Evolutionary conservation across 2,797 vertebrate species (phyloP), one percentile per base, ranked within the genome.

Genomic region (Apogon hyalosoma): DNA sequence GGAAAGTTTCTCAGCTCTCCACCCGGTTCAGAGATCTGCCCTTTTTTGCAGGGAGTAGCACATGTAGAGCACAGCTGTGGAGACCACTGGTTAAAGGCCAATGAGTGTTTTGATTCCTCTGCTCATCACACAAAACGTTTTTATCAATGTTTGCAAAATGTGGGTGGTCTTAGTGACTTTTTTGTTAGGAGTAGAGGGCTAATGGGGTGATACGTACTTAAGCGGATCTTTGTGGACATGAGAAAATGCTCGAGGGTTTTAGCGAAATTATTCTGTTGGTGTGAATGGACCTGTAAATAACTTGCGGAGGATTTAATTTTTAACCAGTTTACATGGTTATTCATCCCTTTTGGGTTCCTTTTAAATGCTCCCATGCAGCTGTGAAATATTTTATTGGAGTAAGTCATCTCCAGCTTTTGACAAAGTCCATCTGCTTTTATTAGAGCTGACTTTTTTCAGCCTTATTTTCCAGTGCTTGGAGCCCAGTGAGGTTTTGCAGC

Each of bases 31-130:
- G 41, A 64, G 49, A 50, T 67, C 50, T 48, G 45, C 51, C 24
- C 58, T 67, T 59, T 61, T 60, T 38, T 59, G 47, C 53, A 61
- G 60, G 75, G 79, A 68, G 38, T 45, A 36, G 40, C 77, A 55
- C 87, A 86, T 63, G 76, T 62, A 51, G 82, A 60, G 72, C 59
- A 47, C 89, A 92, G 84, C 86, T 92, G 90, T 41, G 58, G 50
- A 69, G 69, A 79, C 82, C 66, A 47, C 66, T 62, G 62, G 38
- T 71, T 33, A 41, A 41, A 64, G 58, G 82, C 78, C 69, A 50
- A 2, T 24, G 28, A 43, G 40, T 84, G 80, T 85, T 88, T 85
- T 71, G 64, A 86, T 84, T 83, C 49, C 31, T 71, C 69, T 46
- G 58, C 66, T 40, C 15, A 48, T 70, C 75, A 78, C 64, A 65